phyloP scores from a whole-genome alignment of 2,888 invertebrate species.

The Prostheceraeus crozeri region DNA sequence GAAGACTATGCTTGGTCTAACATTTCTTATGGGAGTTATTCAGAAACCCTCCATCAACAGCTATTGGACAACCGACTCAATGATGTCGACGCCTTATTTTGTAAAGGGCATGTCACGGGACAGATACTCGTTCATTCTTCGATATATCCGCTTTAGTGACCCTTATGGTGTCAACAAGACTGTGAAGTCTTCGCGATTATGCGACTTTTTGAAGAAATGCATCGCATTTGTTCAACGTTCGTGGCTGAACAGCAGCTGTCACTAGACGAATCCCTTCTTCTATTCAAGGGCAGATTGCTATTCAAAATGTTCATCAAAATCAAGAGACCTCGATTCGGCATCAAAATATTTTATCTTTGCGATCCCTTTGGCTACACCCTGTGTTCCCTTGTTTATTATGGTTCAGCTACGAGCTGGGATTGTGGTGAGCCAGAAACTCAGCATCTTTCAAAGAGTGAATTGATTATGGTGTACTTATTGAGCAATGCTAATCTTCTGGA shows the following conservation, averaged over 20 bases:
- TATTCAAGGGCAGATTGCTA: conserved; percentile 28
- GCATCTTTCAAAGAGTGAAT: not conserved
- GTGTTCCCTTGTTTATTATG: conserved; percentile 26
- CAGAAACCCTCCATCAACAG: conserved; percentile 15
- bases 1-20: conserved; percentile 13
- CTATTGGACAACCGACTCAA: conserved; percentile 17
- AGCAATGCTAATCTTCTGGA: conserved; percentile 21
- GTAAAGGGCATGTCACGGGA: conserved; percentile 4
- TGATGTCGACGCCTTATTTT: conserved; percentile 26
- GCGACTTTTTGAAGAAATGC: conserved; percentile 20
- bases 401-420: conserved; percentile 19
- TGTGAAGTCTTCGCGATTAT: conserved; percentile 23
- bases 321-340: conserved; percentile 7
- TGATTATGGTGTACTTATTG: conserved; percentile 20
- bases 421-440: conserved; percentile 18
- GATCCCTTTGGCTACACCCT: conserved; percentile 25
- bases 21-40: conserved; percentile 18
- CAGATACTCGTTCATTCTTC: not conserved
- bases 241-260: conserved; percentile 20
- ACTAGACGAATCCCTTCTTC: conserved; percentile 25
- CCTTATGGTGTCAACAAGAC: conserved; percentile 12
- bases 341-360: conserved; percentile 26
- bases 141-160: conserved; percentile 3
- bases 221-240: conserved; percentile 26
- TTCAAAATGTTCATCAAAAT: conserved; percentile 28